A percentile compares a stretch with the other conserved stretches of the same genome.
phyloP scores from a whole-genome alignment of 2,113 vertebrate genomes.

The Nipponia nippon region DNA sequence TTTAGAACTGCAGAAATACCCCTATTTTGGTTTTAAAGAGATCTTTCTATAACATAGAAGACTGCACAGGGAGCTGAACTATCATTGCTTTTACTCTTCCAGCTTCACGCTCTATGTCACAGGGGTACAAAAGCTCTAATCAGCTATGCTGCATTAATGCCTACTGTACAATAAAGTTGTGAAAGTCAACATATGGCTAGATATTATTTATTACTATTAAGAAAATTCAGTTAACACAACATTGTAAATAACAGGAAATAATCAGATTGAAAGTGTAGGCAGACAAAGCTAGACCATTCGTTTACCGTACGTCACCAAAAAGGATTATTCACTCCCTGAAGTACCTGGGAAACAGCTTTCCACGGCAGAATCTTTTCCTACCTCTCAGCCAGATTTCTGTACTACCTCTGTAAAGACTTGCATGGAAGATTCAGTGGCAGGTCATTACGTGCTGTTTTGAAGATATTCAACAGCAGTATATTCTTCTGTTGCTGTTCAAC shows the following conservation, averaged over 20 bases:
- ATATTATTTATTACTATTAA: background rate
- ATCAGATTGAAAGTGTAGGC: background rate
- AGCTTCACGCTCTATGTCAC: accelerated
- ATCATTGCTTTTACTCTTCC: background rate
- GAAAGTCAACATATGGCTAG: background rate
- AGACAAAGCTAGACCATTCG: background rate
- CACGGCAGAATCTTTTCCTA: background rate
- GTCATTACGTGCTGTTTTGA: background rate
- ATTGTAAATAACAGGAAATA: background rate
- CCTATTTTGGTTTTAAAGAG: background rate
- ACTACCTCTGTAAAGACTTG: background rate
- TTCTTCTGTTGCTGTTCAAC: background rate
- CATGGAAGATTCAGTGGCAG: background rate
- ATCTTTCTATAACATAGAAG: accelerated
- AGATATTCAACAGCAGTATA: background rate
- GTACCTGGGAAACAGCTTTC: background rate
- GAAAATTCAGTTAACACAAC: background rate
- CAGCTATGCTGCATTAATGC: background rate
- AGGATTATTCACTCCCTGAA: background rate
- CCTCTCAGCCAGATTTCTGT: background rate
- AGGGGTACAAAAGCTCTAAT: background rate
- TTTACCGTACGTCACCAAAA: accelerated
- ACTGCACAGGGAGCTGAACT: background rate
- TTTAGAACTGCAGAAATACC: background rate
- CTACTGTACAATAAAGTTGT: background rate